Evolutionary conservation across 1,140 invertebrate species (phyloP).

Genomic region (Lucilia cuprina): DNA sequence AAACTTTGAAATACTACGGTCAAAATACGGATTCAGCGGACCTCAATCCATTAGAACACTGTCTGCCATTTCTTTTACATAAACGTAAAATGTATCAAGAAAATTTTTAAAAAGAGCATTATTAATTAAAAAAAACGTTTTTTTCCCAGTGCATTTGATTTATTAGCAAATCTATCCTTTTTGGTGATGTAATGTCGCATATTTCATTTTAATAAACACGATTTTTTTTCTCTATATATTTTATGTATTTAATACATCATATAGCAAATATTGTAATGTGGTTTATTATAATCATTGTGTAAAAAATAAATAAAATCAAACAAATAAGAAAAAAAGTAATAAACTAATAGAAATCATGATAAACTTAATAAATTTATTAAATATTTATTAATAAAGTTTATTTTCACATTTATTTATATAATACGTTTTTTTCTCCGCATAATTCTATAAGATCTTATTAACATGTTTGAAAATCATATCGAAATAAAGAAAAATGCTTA

Average conservation of each 20-base stretch:
- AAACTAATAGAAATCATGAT: not conserved
- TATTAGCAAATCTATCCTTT: not conserved
- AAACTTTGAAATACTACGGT: too few species aligned
- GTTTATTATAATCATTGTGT: not conserved
- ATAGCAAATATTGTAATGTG: not conserved
- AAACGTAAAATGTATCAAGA: too few species aligned
- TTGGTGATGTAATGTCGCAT: not conserved
- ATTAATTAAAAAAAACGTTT: not conserved
- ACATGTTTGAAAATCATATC: not conserved
- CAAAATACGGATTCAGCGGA: too few species aligned
- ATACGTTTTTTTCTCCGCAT: not conserved
- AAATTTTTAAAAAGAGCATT: too few species aligned
- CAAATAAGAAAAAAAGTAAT: too few species aligned
- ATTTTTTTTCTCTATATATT: not conserved
- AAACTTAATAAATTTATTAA: slow-evolving; percentile 9
- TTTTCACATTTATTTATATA: not conserved
- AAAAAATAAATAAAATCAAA: not conserved
- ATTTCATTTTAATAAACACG: slow-evolving; percentile 1
- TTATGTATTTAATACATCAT: not conserved
- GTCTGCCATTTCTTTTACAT: too few species aligned
- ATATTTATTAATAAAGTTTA: not conserved
- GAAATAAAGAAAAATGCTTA: not conserved
- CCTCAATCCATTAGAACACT: too few species aligned
- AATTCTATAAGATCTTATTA: not conserved
- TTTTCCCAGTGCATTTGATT: slow-evolving; percentile 1